Evolutionary conservation across 1,140 invertebrate genomes (phyloP), one percentile per base, ranked within the genome.

Genomic region (Chrysopa pallens): DNA sequence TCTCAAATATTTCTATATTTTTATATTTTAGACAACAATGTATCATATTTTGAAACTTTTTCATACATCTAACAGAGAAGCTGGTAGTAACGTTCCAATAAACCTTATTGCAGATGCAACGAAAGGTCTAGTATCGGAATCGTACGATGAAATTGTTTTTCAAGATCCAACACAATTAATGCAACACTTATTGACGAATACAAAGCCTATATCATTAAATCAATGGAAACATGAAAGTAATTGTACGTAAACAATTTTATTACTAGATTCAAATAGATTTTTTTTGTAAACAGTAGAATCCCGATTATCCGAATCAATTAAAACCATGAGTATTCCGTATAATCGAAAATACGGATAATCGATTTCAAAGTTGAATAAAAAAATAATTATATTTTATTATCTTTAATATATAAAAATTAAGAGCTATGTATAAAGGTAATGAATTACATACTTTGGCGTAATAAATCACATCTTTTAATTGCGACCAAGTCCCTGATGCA

Each of bases 101-200:
- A 51, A 50, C 57, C 4, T 68, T 0, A 72, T 75, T 9, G 72
- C 80, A 48, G 79, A 83, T 48, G 79, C 75, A 13, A 84, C 81
- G 47, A 84, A 90, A 49, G 78, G 78, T 35, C 64, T 96, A 0
- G 84, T 94, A 1, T 87, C 87, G 4, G 93, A 98, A 66, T 86
- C 78, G 53, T 98, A 98, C 60, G 93, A 97, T 61, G 93, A 98
- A 71, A 85, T 98, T 43, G 87, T 97, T 1, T 98, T 97, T 59
- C 88, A 85, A 75, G 94, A 98, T 57, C 93, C 93, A 8, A 92
- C 90, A 4, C 77, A 82, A 38, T 68, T 86, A 39, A 95, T 96
- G 88, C 85, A 93, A 52, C 84, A 90, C 57, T 66, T 91, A 17
- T 60, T 97, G 2, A 81, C 73, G 41, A 80, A 69, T 46, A 74